Conservation (phyloP, 2,888 invertebrate genomes). For the Dasypogon diadema region DNA sequence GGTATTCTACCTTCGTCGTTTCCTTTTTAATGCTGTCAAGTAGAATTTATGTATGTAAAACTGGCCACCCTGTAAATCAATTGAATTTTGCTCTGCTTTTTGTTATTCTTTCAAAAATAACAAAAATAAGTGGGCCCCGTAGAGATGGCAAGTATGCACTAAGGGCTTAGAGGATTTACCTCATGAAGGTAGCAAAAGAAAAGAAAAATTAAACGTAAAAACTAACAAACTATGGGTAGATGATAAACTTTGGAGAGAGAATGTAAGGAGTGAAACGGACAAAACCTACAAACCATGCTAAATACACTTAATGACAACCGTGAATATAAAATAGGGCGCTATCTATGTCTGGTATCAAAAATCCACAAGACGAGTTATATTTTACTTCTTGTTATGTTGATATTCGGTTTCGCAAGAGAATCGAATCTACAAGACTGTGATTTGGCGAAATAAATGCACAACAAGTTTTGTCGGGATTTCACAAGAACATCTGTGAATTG, state of each 20-base stretch:
- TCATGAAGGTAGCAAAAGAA: slow-evolving; percentile 19
- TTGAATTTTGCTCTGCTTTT: slow-evolving; percentile 53
- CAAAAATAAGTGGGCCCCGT: not conserved
- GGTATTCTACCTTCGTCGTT: slow-evolving; percentile 21
- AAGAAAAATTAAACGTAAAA: slow-evolving; percentile 6
- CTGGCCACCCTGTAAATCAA: slow-evolving; percentile 66
- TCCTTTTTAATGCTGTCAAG: slow-evolving; percentile 41
- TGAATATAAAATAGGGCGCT: slow-evolving; percentile 55
- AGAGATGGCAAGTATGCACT: not conserved
- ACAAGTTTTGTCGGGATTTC: slow-evolving; percentile 11
- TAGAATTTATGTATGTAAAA: slow-evolving; percentile 65
- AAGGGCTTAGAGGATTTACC: slow-evolving; percentile 23
- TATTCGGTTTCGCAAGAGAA: slow-evolving; percentile 20
- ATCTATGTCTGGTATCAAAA: slow-evolving; percentile 55
- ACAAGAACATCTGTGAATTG: slow-evolving; percentile 7
- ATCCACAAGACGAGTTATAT: slow-evolving; percentile 31
- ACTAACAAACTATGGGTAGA: slow-evolving; percentile 3
- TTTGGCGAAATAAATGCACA: slow-evolving; percentile 32
- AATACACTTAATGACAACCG: slow-evolving; percentile 56
- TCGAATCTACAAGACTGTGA: slow-evolving; percentile 15
- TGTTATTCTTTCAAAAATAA: slow-evolving; percentile 17
- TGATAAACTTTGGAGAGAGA: slow-evolving; percentile 5
- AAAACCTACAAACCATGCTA: slow-evolving; percentile 51
- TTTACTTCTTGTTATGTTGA: slow-evolving; percentile 12
- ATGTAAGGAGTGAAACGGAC: not conserved